phyloP scores from a whole-genome alignment of 2,888 invertebrate species.

The Xestia c-nigrum region DNA sequence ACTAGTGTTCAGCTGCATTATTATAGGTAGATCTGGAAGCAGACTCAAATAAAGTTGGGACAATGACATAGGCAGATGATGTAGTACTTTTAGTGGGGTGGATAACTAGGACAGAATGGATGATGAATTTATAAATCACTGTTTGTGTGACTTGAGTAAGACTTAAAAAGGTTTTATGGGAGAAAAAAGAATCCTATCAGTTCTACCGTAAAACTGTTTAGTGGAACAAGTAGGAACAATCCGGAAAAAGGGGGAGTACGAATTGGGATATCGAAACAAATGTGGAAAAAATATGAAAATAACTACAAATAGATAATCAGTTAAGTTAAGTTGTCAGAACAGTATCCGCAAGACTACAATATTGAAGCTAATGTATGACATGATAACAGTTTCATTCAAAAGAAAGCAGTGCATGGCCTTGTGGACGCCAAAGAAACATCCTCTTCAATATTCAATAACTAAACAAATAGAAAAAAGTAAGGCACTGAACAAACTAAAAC shows the following conservation, averaged over 20 bases:
- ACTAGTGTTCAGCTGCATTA: too few species aligned
- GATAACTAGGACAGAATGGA: neutral
- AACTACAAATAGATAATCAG: neutral
- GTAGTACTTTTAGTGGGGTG: neutral
- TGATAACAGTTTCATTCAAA: neutral
- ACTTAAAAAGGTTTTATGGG: neutral
- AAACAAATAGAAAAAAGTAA: neutral
- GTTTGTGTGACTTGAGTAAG: neutral
- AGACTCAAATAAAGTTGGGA: too few species aligned
- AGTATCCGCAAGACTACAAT: neutral
- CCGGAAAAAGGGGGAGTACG: too few species aligned
- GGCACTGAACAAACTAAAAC: neutral
- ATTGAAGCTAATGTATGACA: neutral
- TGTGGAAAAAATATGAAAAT: neutral
- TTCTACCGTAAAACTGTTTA: neutral
- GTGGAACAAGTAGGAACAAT: too few species aligned
- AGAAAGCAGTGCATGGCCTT: neutral
- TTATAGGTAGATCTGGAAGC: too few species aligned
- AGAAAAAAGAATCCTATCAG: neutral
- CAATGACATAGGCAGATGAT: neutral
- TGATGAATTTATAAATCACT: neutral
- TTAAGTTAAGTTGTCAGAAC: neutral
- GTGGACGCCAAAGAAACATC: neutral
- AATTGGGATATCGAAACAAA: too few species aligned
- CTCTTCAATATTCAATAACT: neutral